Evolutionary conservation across 2,113 vertebrate genomes (phyloP), one percentile per base, ranked within the genome.

Genomic region (Motacilla alba): DNA sequence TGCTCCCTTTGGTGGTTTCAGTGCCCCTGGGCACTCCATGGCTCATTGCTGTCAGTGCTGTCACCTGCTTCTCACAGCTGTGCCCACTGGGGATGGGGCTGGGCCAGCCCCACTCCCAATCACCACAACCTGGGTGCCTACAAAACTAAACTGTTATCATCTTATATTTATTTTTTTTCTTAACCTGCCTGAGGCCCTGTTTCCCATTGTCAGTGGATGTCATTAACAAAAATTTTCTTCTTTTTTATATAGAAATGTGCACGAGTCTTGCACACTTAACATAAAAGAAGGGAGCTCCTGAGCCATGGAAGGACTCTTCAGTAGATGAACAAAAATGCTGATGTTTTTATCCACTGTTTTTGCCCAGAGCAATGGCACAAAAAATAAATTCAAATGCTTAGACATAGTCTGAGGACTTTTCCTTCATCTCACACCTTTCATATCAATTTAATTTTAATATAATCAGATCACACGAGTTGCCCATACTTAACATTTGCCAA

Each of bases 41-140:
- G 7, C 56, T 50, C 49, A 27, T 50, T 50, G 24, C 49, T 50
- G 47, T 15, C 49, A 27, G 24, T 50, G 24, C 24, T 26, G 24
- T 50, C 49, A 50, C 49, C 49, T 50, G 49, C 24, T 27, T 4
- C 24, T 27, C 49, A 11, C 58, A 59, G 58, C 58, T 59, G n/a
- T 0, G 10, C 15, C 56, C 8, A 11, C 15, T 26, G 24, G 10
- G 7, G 23, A 11, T 17, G 3, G 11, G n/a, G n/a, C 58, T 59
- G 58, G 15, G n/a, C 58, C 56, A 59, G n/a, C 23, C n/a, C 58
- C 58, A 17, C 13, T 37, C n/a, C 33, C 58, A 17, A 8, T 37
- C 10, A 59, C 56, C 58, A 35, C 58, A 26, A 16, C 24, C 22
- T 59, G 5, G 6, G 22, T 35, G 22, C 56, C 15, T 11, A 16